phyloP scores from a whole-genome alignment of 2,113 vertebrate species.

The Leptocoma aspasia region DNA sequence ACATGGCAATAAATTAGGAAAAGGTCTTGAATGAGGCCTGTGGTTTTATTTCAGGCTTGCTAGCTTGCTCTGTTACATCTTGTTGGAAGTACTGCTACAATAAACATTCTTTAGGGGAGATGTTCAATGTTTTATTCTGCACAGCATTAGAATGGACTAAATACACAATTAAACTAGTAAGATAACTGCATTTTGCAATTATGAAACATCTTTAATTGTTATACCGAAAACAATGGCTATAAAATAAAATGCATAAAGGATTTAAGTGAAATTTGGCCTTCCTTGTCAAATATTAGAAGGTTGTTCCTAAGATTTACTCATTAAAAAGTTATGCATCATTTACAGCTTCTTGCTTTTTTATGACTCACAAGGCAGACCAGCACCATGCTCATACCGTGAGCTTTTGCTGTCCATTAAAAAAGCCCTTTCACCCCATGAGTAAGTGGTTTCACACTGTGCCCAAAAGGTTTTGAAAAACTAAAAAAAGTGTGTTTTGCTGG shows the following conservation, averaged over 20 bases:
- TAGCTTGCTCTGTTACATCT: not conserved
- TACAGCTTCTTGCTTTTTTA: not conserved
- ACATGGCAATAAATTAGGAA: not conserved
- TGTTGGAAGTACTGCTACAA: not conserved
- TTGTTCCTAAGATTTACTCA: not conserved
- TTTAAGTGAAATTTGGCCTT: not conserved
- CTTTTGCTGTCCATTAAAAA: not conserved
- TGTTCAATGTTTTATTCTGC: not conserved
- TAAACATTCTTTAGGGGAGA: not conserved
- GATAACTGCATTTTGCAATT: not conserved
- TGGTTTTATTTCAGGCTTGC: not conserved
- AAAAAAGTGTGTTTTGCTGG: not conserved
- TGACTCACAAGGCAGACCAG: not conserved
- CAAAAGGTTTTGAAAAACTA: not conserved
- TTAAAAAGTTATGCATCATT: slow-evolving; percentile 5
- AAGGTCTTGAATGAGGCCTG: not conserved
- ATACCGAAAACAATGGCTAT: not conserved
- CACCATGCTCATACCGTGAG: not conserved
- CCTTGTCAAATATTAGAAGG: not conserved
- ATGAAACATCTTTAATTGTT: not conserved
- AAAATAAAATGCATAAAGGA: not conserved
- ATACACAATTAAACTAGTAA: not conserved
- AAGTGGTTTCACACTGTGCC: not conserved
- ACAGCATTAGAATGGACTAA: not conserved
- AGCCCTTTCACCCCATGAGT: not conserved